A percentile compares a stretch with the other conserved stretches of the same genome.
phyloP scores from a whole-genome alignment of 2,797 vertebrate species.

The Lepus oiostolus region DNA sequence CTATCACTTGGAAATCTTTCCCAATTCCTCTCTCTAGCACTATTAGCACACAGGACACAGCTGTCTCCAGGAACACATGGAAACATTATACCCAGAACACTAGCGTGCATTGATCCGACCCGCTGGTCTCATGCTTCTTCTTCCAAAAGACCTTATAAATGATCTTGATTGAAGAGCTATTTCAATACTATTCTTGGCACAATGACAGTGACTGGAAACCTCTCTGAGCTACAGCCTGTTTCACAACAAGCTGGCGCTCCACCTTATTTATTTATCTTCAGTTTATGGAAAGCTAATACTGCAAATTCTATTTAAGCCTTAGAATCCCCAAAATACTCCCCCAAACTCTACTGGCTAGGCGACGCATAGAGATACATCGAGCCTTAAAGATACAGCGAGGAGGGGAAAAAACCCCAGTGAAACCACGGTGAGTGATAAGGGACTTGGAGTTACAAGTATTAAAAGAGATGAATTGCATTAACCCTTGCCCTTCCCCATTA shows the following conservation, averaged over 20 bases:
- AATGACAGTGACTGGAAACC: slow-evolving; percentile 71
- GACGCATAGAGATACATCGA: slow-evolving; percentile 54
- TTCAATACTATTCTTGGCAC: slow-evolving; percentile 81
- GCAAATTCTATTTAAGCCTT: slow-evolving; percentile 59
- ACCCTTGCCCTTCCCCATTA: slow-evolving; percentile 91
- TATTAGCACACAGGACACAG: slow-evolving; percentile 77
- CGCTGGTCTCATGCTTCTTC: background rate
- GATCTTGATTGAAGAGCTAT: slow-evolving; percentile 83
- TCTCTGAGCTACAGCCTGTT: slow-evolving; percentile 70
- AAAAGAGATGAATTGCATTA: slow-evolving; percentile 91
- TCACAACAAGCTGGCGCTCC: slow-evolving; percentile 74
- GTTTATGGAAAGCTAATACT: slow-evolving; percentile 75
- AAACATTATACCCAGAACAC: slow-evolving; percentile 46
- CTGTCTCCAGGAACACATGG: slow-evolving; percentile 51
- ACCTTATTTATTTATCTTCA: slow-evolving; percentile 76
- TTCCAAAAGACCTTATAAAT: slow-evolving; percentile 72
- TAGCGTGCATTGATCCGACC: background rate
- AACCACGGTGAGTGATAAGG: slow-evolving; percentile 86
- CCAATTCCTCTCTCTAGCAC: slow-evolving; percentile 68
- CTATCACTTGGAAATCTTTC: slow-evolving; percentile 69
- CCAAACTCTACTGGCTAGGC: background rate
- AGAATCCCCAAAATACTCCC: background rate
- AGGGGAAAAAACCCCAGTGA: slow-evolving; percentile 72
- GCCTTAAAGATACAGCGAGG: slow-evolving; percentile 62
- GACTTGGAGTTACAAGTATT: slow-evolving; percentile 88